Conservation (phyloP, 2,113 vertebrate genomes). For the Spea bombifrons region DNA sequence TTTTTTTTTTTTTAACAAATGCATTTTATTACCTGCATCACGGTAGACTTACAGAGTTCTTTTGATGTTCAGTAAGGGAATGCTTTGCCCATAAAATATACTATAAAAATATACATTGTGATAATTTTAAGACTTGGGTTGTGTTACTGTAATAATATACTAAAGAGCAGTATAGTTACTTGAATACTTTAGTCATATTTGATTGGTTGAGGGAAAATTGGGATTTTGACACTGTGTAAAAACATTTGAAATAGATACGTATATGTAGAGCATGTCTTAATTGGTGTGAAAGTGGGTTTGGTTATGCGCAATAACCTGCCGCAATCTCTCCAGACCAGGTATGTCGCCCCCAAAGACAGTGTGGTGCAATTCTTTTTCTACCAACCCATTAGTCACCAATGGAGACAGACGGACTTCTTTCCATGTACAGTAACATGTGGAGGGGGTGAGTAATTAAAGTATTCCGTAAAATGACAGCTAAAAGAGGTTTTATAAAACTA, state of each 20-base stretch:
- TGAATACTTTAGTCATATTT: background rate
- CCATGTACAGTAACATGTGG: slow-evolving; percentile 83
- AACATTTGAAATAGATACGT: background rate
- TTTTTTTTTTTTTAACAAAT: slow-evolving; percentile 6
- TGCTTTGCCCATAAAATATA: background rate
- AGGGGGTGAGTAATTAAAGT: slow-evolving; percentile 73
- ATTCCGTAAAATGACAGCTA: slow-evolving; percentile 9
- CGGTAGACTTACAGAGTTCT: background rate
- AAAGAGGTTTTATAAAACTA: slow-evolving; percentile 14
- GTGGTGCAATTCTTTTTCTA: slow-evolving; percentile 85
- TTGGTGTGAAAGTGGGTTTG: background rate
- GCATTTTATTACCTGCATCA: slow-evolving; percentile 16
- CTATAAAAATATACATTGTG: background rate
- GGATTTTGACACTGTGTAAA: background rate
- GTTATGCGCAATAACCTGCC: background rate
- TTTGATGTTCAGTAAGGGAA: slow-evolving; percentile 20
- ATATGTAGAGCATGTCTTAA: background rate
- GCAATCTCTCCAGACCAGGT: slow-evolving; percentile 75
- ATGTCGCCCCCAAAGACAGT: slow-evolving; percentile 74
- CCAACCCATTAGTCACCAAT: slow-evolving; percentile 81
- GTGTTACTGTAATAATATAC: background rate
- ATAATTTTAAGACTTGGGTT: background rate
- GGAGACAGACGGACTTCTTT: slow-evolving; percentile 82
- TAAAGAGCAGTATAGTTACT: background rate
- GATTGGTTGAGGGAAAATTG: background rate